Evolutionary conservation across 2,797 vertebrate species (phyloP).

Genomic region (Avahi laniger): DNA sequence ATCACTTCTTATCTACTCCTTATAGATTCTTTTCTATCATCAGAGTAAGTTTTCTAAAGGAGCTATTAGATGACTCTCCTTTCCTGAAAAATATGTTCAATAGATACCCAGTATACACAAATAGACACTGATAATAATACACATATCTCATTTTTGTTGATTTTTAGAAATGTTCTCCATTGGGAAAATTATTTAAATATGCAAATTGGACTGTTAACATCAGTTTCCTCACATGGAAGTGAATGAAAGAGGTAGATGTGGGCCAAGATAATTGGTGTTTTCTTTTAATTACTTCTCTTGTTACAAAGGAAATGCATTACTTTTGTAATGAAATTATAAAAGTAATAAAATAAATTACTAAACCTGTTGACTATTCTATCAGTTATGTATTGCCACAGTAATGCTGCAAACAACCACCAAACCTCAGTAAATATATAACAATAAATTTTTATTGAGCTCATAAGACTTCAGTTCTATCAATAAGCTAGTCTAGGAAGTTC

Average conservation of each 20-base stretch:
- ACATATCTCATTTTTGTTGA: neutral
- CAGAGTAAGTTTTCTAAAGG: neutral
- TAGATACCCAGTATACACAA: neutral
- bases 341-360: neutral
- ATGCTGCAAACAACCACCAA: neutral
- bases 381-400: neutral
- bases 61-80: neutral
- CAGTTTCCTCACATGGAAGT: neutral
- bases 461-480: neutral
- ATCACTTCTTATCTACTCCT: neutral
- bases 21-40: neutral
- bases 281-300: neutral
- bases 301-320: neutral
- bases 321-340: neutral
- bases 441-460: neutral
- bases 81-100: neutral
- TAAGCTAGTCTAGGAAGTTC: neutral
- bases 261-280: neutral
- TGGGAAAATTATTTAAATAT: neutral
- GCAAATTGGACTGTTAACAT: neutral
- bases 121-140: neutral
- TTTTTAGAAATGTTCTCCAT: neutral
- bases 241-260: neutral
- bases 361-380: neutral
- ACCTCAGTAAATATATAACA: neutral